Evolutionary conservation across 2,888 invertebrate species (phyloP).

Genomic region (Latrodectus hesperus): DNA sequence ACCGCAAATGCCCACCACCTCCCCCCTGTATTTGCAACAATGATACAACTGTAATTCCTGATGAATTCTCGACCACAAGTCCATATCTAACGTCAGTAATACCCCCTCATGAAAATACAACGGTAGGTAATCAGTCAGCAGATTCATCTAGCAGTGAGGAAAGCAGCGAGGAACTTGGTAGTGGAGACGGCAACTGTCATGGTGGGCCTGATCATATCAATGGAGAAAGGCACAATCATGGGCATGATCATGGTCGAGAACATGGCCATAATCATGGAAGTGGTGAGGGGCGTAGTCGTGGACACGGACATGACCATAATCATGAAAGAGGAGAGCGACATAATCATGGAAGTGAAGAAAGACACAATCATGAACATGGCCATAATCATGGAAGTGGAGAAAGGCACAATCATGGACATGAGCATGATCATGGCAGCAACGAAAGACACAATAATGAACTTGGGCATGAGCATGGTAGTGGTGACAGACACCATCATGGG

Average conservation of each 20-base stretch:
- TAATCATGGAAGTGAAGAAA: neutral
- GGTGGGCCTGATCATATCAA: neutral
- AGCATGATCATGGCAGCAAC: conserved; percentile 3
- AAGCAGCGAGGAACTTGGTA: no score
- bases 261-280: conserved; percentile 13
- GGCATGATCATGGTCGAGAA: conserved; percentile 10
- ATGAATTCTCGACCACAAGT: no score
- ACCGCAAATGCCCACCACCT: no score
- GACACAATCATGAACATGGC: conserved; percentile 8
- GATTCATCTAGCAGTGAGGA: no score
- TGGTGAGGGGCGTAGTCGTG: neutral
- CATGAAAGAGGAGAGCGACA: conserved; percentile 1
- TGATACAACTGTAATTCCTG: no score
- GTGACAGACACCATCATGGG: conserved; percentile 11
- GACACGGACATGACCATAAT: conserved; percentile 4
- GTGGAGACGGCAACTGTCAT: no score
- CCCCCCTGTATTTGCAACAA: no score
- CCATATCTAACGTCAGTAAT: no score
- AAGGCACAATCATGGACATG: conserved; percentile 12
- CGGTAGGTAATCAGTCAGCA: no score
- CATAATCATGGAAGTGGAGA: conserved; percentile 7
- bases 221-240: neutral
- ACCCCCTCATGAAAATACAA: no score
- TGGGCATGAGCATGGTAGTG: conserved; percentile 4
- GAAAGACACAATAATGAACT: conserved; percentile 15